Evolutionary conservation across 2,888 invertebrate species (phyloP).

Genomic region (Anarsia innoxiella): DNA sequence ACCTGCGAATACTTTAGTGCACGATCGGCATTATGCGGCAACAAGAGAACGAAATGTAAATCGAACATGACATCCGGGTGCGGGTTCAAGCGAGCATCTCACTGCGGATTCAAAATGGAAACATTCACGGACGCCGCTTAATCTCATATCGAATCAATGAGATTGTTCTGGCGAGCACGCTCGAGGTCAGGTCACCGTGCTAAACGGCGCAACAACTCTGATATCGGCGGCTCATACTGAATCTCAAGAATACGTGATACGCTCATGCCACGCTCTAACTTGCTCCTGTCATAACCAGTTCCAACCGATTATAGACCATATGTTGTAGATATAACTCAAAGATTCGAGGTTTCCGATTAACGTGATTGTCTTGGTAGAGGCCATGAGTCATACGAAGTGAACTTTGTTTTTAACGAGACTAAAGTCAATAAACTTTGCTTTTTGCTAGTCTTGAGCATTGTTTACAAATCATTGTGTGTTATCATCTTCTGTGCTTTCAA

Average conservation of each 20-base stretch:
- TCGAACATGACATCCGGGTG: conserved; percentile 68
- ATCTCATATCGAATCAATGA: conserved; percentile 63
- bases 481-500: too few relatives aligned
- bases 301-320: conserved; percentile 29
- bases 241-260: conserved; percentile 34
- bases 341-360: conserved; percentile 31
- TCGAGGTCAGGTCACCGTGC: conserved; percentile 55
- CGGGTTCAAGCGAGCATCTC: conserved; percentile 57
- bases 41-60: conserved; percentile 55
- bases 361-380: conserved; percentile 26
- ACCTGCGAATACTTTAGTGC: conserved; percentile 30
- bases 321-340: conserved; percentile 25
- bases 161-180: conserved; percentile 51
- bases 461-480: conserved; percentile 6
- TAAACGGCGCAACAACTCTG: conserved; percentile 56
- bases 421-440: conserved; percentile 41
- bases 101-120: conserved; percentile 57
- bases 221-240: conserved; percentile 25
- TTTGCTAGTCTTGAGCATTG: conserved; percentile 16
- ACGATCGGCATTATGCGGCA: conserved; percentile 48
- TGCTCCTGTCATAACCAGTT: conserved; percentile 29
- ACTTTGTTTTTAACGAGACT: conserved; percentile 40
- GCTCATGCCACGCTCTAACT: conserved; percentile 23
- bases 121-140: conserved; percentile 57
- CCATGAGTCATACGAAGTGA: conserved; percentile 40